These are phyloP conservation scores for Caracal caracal DNA, from an alignment of 2,113 vertebrate species.

Conservation along the genomic window DNA sequence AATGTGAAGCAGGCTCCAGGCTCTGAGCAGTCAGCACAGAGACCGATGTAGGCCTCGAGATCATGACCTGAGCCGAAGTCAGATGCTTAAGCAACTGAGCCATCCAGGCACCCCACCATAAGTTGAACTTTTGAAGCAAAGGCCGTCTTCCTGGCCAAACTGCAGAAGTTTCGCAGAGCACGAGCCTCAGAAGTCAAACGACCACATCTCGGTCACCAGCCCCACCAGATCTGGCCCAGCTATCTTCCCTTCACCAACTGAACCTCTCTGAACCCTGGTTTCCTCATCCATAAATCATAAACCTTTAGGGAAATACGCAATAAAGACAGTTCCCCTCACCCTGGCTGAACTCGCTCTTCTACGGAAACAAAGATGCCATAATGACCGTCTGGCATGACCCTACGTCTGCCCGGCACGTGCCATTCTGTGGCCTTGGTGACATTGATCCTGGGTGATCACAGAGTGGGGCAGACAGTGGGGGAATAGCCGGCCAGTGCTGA, in stretches of 20 bases:
- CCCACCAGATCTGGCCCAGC: neutral
- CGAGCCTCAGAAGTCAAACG: neutral
- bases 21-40: too few relatives aligned
- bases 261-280: neutral
- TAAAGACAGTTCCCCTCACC: neutral
- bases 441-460: neutral
- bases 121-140: slow-evolving; percentile 1
- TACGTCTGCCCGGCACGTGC: neutral
- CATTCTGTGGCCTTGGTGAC: neutral
- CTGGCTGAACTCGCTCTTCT: neutral
- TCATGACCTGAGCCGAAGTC: too few relatives aligned
- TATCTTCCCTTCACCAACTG: neutral
- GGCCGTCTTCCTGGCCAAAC: neutral
- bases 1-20: too few relatives aligned
- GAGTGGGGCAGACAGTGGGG: neutral
- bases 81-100: too few relatives aligned
- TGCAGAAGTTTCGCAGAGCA: neutral
- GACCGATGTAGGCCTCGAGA: too few relatives aligned
- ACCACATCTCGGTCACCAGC: neutral
- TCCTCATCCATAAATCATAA: neutral
- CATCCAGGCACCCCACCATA: neutral
- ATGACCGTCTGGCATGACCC: neutral
- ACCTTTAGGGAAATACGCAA: neutral
- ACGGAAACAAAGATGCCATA: neutral
- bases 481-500: neutral